These are phyloP conservation scores for Nephrotoma flavescens DNA, from an alignment of 2,888 invertebrate species.

Conservation along the genomic window DNA sequence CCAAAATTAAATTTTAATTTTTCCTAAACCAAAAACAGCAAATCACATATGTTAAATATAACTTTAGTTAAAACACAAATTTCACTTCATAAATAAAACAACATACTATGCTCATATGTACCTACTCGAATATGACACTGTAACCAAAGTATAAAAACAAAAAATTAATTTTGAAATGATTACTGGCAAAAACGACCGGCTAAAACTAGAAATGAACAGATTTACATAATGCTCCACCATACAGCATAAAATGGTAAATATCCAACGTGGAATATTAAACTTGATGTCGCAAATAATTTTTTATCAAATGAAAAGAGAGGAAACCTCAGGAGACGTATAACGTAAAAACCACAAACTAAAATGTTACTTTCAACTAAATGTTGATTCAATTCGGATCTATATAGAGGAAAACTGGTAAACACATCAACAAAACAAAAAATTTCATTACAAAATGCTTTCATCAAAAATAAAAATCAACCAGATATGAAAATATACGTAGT, in stretches of 20 bases:
- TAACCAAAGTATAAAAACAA: not conserved
- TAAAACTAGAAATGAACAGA: not conserved
- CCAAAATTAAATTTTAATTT: not conserved
- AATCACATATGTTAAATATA: not conserved
- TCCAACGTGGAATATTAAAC: not conserved
- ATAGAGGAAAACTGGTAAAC: not conserved
- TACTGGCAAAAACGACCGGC: not conserved
- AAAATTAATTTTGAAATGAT: not conserved
- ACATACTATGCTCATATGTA: not conserved
- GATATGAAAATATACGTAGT: not conserved
- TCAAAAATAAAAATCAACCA: not conserved
- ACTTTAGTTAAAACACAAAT: not conserved
- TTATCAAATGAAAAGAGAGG: not conserved
- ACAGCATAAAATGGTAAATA: not conserved
- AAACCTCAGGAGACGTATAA: not conserved
- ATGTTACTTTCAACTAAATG: not conserved
- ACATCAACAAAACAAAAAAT: not conserved
- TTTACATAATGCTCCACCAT: too few relatives aligned
- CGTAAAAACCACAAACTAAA: not conserved
- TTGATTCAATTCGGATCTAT: not conserved
- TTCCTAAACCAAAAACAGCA: not conserved
- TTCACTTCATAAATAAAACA: too few relatives aligned
- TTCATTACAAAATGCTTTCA: not conserved
- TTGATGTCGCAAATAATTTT: not conserved
- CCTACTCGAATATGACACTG: not conserved